A percentile compares a stretch with the other conserved stretches of the same genome.
These are phyloP conservation scores for Palythoa grandiflora DNA, from an alignment of 92 coral and sea anemone genomes.

Conservation along the genomic window DNA sequence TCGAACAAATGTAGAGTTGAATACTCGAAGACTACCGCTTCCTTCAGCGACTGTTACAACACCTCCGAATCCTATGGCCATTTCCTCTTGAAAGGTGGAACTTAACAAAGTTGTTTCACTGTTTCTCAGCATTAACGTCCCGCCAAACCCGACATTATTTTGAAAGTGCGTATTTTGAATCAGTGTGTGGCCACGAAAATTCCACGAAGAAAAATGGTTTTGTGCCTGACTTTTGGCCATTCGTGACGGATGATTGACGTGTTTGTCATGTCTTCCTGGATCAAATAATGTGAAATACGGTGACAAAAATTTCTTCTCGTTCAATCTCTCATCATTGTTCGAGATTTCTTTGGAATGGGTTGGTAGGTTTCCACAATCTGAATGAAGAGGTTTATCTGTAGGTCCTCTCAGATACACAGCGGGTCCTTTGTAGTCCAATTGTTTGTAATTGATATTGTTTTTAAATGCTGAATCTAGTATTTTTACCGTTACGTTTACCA, in stretches of 20 bases:
- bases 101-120: conserved; percentile 32
- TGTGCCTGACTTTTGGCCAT: too few species aligned
- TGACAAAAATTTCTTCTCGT: neutral
- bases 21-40: conserved; percentile 44
- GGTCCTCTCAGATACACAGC: neutral
- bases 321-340: neutral
- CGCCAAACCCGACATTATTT: conserved; percentile 55
- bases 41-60: conserved; percentile 41
- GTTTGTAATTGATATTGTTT: neutral
- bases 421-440: neutral
- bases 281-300: neutral
- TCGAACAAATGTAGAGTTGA: conserved; percentile 43
- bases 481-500: neutral
- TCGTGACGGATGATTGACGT: neutral
- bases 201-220: neutral
- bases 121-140: conserved; percentile 40
- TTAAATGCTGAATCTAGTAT: neutral
- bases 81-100: conserved; percentile 56
- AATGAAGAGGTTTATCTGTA: neutral
- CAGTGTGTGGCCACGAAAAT: conserved; percentile 1
- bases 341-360: neutral
- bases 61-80: conserved; percentile 36
- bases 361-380: neutral
- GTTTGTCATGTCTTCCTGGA: neutral
- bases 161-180: conserved; percentile 47